These are phyloP conservation scores for Orestias chungarensis DNA, from an alignment of 2,797 vertebrate genomes.

Conservation along the genomic window DNA sequence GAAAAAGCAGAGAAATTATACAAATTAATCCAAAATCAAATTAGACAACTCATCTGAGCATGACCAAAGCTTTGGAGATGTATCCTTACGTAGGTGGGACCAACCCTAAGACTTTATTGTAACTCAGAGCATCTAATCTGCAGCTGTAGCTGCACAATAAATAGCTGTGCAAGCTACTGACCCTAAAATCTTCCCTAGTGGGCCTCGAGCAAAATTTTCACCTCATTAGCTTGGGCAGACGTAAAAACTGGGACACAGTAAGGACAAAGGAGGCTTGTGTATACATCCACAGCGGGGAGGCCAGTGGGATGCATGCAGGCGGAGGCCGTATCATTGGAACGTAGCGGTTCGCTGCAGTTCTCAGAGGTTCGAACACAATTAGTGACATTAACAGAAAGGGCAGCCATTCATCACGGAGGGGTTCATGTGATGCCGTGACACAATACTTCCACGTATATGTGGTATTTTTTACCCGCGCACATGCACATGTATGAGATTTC, in stretches of 20 bases:
- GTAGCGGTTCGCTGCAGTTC: conserved; percentile 11
- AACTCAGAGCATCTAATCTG: conserved; percentile 29
- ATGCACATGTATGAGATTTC: conserved; percentile 16
- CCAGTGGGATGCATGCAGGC: conserved; percentile 15
- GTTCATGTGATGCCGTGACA: neutral
- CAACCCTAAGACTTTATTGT: neutral
- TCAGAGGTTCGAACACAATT: conserved; percentile 28
- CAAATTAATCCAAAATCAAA: neutral
- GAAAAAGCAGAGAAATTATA: neutral
- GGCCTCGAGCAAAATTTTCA: conserved; percentile 67
- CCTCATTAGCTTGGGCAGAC: conserved; percentile 67
- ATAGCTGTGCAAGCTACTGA: conserved; percentile 53
- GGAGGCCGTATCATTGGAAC: conserved; percentile 15
- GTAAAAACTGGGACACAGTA: conserved; percentile 58
- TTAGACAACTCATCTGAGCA: neutral
- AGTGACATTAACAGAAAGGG: conserved; percentile 30
- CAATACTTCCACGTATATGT: conserved; percentile 15
- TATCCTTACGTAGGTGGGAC: neutral
- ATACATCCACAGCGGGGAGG: conserved; percentile 26
- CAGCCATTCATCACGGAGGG: conserved; percentile 12
- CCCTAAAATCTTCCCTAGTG: conserved; percentile 58
- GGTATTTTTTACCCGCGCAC: conserved; percentile 28
- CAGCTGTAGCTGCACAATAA: conserved; percentile 44
- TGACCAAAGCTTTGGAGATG: neutral
- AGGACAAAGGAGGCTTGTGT: conserved; percentile 61